These are phyloP conservation scores for Anarsia innoxiella DNA, from an alignment of 2,888 invertebrate genomes.

Conservation along the genomic window DNA sequence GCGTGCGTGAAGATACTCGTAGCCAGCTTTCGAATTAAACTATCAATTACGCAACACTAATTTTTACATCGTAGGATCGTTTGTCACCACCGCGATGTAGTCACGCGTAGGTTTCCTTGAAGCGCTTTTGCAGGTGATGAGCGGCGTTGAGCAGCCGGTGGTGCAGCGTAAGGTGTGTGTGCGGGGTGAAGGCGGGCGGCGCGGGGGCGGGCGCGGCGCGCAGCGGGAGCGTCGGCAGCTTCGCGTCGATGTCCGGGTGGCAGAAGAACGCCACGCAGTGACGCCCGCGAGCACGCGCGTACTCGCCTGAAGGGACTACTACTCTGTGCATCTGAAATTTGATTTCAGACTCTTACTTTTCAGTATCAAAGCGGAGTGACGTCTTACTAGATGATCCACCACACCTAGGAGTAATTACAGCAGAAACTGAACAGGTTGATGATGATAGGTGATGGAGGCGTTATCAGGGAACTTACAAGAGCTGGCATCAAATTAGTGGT, in stretches of 20 bases:
- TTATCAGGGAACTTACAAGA: constrained; percentile 69
- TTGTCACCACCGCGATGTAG: constrained; percentile 36
- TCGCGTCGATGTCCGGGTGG: constrained; percentile 79
- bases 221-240: constrained; percentile 65
- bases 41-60: too few relatives aligned
- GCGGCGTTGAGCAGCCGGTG: constrained; percentile 80
- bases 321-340: constrained; percentile 82
- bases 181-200: constrained; percentile 55
- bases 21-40: too few relatives aligned
- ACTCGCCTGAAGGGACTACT: constrained; percentile 79
- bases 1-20: too few relatives aligned
- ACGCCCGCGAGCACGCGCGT: constrained; percentile 77
- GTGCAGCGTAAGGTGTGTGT: constrained; percentile 60
- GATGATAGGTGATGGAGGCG: too few relatives aligned
- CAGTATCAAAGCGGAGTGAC: too few relatives aligned
- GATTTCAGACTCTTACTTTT: too few relatives aligned
- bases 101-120: constrained; percentile 81
- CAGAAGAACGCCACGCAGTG: constrained; percentile 87
- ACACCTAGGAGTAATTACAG: too few relatives aligned
- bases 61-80: constrained; percentile 26
- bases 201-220: constrained; percentile 53
- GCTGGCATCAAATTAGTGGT: constrained; percentile 82
- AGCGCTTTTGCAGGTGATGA: constrained; percentile 81
- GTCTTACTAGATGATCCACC: too few relatives aligned
- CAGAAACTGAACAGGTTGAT: not conserved